Conservation (phyloP, 2,797 vertebrate genomes). For the Leptodactylus fallax region DNA sequence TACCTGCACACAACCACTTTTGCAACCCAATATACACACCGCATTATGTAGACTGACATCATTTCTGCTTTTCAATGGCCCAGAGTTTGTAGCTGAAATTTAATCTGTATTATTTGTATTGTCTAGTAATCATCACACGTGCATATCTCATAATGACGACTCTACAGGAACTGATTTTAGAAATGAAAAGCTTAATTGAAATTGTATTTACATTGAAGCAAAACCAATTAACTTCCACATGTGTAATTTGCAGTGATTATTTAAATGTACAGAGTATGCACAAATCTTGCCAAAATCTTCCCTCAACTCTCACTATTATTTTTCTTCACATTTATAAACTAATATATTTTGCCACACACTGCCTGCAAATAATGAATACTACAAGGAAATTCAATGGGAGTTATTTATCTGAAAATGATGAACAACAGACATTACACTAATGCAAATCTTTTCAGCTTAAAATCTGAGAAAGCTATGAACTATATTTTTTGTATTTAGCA, state of each 20-base stretch:
- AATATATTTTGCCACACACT: conserved; percentile 34
- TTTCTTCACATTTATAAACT: conserved; percentile 20
- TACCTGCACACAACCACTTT: neutral
- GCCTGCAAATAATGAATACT: conserved; percentile 30
- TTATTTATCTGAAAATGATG: conserved; percentile 40
- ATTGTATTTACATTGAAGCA: conserved; percentile 44
- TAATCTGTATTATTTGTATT: conserved; percentile 31
- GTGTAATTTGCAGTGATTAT: conserved; percentile 49
- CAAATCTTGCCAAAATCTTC: conserved; percentile 41
- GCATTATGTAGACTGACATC: neutral
- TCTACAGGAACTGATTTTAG: conserved; percentile 14
- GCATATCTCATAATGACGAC: neutral
- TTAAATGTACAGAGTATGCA: conserved; percentile 15
- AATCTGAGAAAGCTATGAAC: neutral
- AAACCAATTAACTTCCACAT: conserved; percentile 46
- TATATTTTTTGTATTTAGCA: neutral
- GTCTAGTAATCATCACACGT: neutral
- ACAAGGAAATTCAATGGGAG: neutral
- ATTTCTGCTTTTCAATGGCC: neutral
- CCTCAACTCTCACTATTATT: conserved; percentile 4
- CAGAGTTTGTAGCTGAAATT: neutral
- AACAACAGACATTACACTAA: conserved; percentile 25
- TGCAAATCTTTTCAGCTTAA: neutral
- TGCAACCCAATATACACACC: neutral
- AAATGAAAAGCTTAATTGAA: conserved; percentile 38